Evolutionary conservation across 2,113 vertebrate species (phyloP), one percentile per base, ranked within the genome.

Genomic region (Pseudorasbora parva): DNA sequence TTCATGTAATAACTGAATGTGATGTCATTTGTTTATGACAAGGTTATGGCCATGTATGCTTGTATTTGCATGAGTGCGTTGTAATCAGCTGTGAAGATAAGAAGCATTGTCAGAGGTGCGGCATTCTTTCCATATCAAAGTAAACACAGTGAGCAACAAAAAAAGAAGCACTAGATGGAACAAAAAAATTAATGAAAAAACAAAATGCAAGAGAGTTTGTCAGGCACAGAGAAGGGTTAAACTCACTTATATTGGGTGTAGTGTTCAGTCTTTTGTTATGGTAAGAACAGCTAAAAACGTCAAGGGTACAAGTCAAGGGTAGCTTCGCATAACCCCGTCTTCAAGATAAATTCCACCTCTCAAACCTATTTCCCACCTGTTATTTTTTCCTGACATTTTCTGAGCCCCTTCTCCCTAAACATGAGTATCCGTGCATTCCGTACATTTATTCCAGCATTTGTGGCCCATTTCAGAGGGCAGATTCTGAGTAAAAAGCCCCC

Each of bases 401-500:
- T 30, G 56, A n/a, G 8, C 27, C 30, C 23, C 21, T 14, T 78
- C 25, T 21, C 8, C 25, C 14, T 17, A 75, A 33, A 33, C 2
- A 68, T n/a, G n/a, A n/a, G n/a, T n/a, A n/a, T n/a, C n/a, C 43
- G 59, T 30, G n/a, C n/a, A n/a, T n/a, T n/a, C 15, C 15, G 81
- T 23, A 1, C 30, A 25, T 72, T n/a, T 27, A 21, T 47, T 68
- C 43, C 59, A 76, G 47, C 47, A 64, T 51, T 12, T 4, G 11
- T 33, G 2, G 11, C 14, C 9, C 59, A 14, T 47, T 23, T 94
- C 88, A 94, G 81, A 98, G 94, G 1, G 90, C 90, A 0, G 96
- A 97, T 91, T 98, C 97, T 60, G 93, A 93, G 89, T 94, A 95
- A 79, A 95, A 87, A 6, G 94, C 95, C 2, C 93, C 96, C 2